A percentile compares a stretch with the other conserved stretches of the same genome.
Evolutionary conservation across 2,797 vertebrate species (phyloP).

Genomic region (Moxostoma hubbsi): DNA sequence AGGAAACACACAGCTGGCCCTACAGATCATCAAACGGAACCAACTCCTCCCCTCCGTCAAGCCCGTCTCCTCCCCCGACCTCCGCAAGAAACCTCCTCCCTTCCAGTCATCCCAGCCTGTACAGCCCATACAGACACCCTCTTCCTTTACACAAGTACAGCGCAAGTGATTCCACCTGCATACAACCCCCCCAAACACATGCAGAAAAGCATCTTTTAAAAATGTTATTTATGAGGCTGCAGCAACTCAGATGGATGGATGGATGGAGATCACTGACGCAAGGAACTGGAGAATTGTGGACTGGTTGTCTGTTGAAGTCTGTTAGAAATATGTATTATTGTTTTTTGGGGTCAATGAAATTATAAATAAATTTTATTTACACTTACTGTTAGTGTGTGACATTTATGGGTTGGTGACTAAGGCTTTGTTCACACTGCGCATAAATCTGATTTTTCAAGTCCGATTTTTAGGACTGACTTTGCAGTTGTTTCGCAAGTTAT

Average conservation of each 20-base stretch:
- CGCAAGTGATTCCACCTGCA: slow-evolving; percentile 82
- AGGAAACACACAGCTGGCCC: slow-evolving; percentile 97
- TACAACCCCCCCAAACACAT: slow-evolving; percentile 11
- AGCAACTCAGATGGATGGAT: slow-evolving; percentile 40
- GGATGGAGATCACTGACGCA: neutral
- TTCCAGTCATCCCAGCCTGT: slow-evolving; percentile 84
- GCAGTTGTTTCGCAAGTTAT: too few relatives aligned
- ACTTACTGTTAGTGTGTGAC: slow-evolving; percentile 28
- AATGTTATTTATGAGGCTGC: slow-evolving; percentile 67
- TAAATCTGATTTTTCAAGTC: neutral
- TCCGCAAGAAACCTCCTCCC: slow-evolving; percentile 84
- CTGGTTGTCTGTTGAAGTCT: slow-evolving; percentile 25
- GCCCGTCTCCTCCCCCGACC: slow-evolving; percentile 83
- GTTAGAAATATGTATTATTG: slow-evolving; percentile 55
- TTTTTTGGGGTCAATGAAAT: slow-evolving; percentile 58
- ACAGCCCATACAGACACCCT: slow-evolving; percentile 88
- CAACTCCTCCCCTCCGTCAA: slow-evolving; percentile 90
- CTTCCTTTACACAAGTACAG: slow-evolving; percentile 88
- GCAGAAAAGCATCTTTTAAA: slow-evolving; percentile 32
- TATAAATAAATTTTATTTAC: slow-evolving; percentile 77
- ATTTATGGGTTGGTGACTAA: slow-evolving; percentile 32
- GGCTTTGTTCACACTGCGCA: neutral
- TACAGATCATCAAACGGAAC: slow-evolving; percentile 99
- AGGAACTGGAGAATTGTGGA: neutral
- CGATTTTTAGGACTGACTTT: too few relatives aligned